A percentile compares a stretch with the other conserved stretches of the same genome.
phyloP scores from a whole-genome alignment of 1,140 invertebrate species.

The Drosophila ficusphila region DNA sequence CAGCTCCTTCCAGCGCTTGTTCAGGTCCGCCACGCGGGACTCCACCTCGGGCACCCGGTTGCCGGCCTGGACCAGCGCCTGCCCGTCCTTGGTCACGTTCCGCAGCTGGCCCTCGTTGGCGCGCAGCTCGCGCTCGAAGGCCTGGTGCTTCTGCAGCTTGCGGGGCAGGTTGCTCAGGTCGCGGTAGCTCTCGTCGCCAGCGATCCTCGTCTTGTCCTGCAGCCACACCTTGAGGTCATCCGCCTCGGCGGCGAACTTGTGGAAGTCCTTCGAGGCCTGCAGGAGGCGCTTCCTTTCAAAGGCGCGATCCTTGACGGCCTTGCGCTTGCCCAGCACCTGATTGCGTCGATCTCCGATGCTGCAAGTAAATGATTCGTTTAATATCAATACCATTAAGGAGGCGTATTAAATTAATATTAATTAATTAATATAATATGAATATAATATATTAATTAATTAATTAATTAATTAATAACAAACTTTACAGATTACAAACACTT shows the following conservation, averaged over 20 bases:
- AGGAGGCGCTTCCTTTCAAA: conserved; percentile 89
- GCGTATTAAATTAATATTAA: too few relatives aligned
- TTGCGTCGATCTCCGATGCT: conserved; percentile 91
- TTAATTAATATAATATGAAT: too few relatives aligned
- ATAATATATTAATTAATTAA: too few relatives aligned
- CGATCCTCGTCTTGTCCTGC: conserved; percentile 95
- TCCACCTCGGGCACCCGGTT: conserved; percentile 90
- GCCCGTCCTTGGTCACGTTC: conserved; percentile 92
- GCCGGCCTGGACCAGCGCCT: conserved; percentile 88
- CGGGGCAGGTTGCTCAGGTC: conserved; percentile 96
- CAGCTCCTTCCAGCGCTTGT: conserved; percentile 90
- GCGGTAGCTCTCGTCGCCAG: conserved; percentile 96
- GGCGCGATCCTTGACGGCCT: conserved; percentile 90
- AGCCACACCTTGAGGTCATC: conserved; percentile 96
- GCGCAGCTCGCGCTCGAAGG: conserved; percentile 96
- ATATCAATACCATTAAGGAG: too few relatives aligned
- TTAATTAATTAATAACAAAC: not conserved
- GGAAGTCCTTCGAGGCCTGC: conserved; percentile 91
- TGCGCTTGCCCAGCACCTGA: conserved; percentile 90
- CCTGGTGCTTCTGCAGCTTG: conserved; percentile 98
- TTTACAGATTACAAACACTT: conserved; percentile 77
- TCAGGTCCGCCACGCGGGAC: conserved; percentile 88
- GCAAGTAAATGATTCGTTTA: conserved; percentile 16
- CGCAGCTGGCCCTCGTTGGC: conserved; percentile 95
- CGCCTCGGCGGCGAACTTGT: conserved; percentile 94